phyloP scores from a whole-genome alignment of 2,113 vertebrate genomes.

The Myiagra hebetior region DNA sequence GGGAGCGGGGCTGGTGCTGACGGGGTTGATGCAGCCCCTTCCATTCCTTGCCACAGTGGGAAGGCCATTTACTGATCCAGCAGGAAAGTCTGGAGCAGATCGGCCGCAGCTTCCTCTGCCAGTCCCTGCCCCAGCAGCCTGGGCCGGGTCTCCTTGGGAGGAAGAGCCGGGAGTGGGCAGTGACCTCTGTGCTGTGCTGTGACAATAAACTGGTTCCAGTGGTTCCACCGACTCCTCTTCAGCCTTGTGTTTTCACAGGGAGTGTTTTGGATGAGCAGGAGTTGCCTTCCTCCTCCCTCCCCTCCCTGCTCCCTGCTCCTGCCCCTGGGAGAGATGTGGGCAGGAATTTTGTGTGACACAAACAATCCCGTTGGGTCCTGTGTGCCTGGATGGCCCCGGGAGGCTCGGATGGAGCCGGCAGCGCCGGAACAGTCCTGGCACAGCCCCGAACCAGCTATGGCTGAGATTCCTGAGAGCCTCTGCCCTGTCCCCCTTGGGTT shows the following conservation, averaged over 20 bases:
- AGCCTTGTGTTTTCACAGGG: not conserved
- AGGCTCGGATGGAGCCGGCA: rapidly evolving
- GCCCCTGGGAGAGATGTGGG: not conserved
- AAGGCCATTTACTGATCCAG: not conserved
- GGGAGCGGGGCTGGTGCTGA: not conserved
- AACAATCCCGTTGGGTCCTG: not conserved
- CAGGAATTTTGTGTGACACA: not conserved
- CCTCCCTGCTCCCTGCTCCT: not conserved
- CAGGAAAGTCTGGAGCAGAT: not conserved
- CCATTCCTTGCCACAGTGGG: rapidly evolving
- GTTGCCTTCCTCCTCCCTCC: not conserved
- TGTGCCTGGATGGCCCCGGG: not conserved
- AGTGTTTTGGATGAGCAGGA: not conserved
- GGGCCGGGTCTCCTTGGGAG: not conserved
- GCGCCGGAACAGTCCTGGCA: rapidly evolving
- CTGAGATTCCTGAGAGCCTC: not conserved
- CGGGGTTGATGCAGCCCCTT: not conserved
- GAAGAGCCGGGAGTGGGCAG: not conserved
- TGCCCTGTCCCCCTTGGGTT: not conserved
- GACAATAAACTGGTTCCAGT: conserved; percentile 11
- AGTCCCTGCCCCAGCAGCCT: not conserved
- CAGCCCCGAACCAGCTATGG: not conserved
- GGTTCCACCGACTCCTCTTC: not conserved
- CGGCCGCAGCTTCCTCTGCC: not conserved
- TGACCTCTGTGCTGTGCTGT: not conserved